Base-by-base conservation (phyloP, 2,113 vertebrate genomes). In the Salvelinus sp. region DNA sequence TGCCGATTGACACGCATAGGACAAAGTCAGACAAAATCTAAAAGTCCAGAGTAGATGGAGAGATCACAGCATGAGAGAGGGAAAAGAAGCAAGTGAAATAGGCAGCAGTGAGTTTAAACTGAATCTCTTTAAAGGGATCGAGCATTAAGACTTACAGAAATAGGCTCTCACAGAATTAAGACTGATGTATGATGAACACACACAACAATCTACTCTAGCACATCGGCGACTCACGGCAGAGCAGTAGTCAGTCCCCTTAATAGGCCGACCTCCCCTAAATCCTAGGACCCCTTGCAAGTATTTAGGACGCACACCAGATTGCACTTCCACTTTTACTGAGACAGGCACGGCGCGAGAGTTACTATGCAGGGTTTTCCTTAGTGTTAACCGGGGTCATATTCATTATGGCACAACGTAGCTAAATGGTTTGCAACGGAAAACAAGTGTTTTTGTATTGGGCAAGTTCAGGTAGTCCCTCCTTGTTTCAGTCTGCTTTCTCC, bases 91-190 rank as follows among this genome's bases (percentile, higher is more conserved):
- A 12, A 57, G 22, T 30, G 54, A 72, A 28, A 62, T 20, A 28
- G 63, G 25, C 7, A 65, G 63, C 13, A 14, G 22, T 23, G 25
- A 6, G 23, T 27, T 22, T 64, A 25, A n/a, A 14, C 2, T 3
- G 3, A 33, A 38, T 69, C 20, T 38, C n/a, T 70, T 70, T 70
- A 70, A 70, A 70, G 23, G 69, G 69, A 70, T 70, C 6, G 4
- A 9, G 28, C 28, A 20, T 6, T 68, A 68, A 68, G 16, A 38
- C 16, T 18, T 28, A 33, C 1, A 5, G 65, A 7, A 27, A 25
- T 66, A 6, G 27, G 30, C 66, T 6, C 18, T 20, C 66, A 38
- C 30, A 33, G 16, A 20, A 38, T 4, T 9, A 68, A 4, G 28
- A 33, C 23, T n/a, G 66, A 23, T 2, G 7, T n/a, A 62, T 62